Base-by-base conservation (phyloP, 2,888 invertebrate species). In the Nineta flava region DNA sequence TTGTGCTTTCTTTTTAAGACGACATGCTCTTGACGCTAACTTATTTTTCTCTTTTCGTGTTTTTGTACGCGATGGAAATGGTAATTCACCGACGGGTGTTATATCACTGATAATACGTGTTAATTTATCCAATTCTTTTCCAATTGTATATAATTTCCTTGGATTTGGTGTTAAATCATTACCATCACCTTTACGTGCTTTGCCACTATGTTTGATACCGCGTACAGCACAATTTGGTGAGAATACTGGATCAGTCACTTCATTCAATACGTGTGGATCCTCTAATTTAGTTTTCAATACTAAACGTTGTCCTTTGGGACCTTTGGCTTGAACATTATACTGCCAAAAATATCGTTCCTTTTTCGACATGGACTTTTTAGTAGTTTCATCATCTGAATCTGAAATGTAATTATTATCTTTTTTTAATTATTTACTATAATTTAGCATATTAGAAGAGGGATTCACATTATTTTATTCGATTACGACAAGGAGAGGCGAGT, bases 1-100 rank as follows among this genome's bases (percentile, higher is more conserved):
- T 64, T 96, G 96, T 4, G 97, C 97, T 70, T 96, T 97, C 69
- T 97, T 97, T 77, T 97, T 97, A 61, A 97, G 73, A 34, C 96
- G 79, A 65, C 96, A 97, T 32, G 95, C 96, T 53, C 96, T 80
- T 0, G 96, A 96, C 9, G 97, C 96, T 50, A 96, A 72, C 69
- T 96, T 96, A 66, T 97, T 97, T 65, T 97, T 96, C 67, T 97
- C 96, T 67, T 95, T 95, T 50, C 95, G 77, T n/a, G 92, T 90
- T 64, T 88, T 91, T 10, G 91, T 87, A 56, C 92, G 72, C 31
- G 86, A 81, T 61, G 86, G 87, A 63, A 88, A 87, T 41, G 93
- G 93, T 58, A 95, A 70, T 65, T 94, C 94, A 58, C 88, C 90
- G 9, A 93, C 91, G 5, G 95, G 94, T 49, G 91, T 90, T 87